Evolutionary conservation across 2,113 vertebrate genomes (phyloP).

Genomic region (Otocyon megalotis): DNA sequence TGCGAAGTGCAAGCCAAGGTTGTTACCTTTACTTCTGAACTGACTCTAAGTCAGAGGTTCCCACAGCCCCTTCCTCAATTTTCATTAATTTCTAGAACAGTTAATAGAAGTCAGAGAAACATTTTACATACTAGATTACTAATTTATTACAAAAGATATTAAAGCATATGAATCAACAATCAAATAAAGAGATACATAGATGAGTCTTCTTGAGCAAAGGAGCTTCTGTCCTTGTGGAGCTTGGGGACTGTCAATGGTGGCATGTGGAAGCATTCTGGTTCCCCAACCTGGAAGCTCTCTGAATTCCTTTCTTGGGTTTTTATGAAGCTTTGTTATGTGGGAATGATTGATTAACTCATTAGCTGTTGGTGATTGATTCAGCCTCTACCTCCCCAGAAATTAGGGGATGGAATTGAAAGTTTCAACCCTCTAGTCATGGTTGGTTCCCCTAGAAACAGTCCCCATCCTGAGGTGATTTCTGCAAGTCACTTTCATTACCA

Average conservation of each 20-base stretch:
- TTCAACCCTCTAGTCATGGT: not conserved
- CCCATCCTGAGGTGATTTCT: not conserved
- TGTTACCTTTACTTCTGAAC: not conserved
- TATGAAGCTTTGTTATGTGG: not conserved
- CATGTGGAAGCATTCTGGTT: not conserved
- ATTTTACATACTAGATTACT: not conserved
- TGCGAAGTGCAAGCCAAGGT: not conserved
- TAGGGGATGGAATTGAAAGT: not conserved
- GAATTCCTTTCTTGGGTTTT: not conserved
- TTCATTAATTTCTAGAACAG: not conserved
- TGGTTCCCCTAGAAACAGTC: not conserved
- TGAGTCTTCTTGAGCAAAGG: not conserved
- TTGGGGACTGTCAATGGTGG: not conserved
- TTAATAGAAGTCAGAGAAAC: not conserved
- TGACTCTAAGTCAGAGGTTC: not conserved
- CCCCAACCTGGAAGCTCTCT: not conserved
- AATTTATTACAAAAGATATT: not conserved
- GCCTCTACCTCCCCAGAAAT: not conserved
- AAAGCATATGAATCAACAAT: not conserved
- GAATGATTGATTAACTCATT: not conserved
- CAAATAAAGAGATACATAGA: not conserved
- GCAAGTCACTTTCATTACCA: not conserved
- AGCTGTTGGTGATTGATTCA: not conserved
- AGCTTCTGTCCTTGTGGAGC: not conserved
- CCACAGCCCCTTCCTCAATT: too few species aligned